Evolutionary conservation across 2,113 vertebrate species (phyloP).

Genomic region (Melanerpes formicivorus): DNA sequence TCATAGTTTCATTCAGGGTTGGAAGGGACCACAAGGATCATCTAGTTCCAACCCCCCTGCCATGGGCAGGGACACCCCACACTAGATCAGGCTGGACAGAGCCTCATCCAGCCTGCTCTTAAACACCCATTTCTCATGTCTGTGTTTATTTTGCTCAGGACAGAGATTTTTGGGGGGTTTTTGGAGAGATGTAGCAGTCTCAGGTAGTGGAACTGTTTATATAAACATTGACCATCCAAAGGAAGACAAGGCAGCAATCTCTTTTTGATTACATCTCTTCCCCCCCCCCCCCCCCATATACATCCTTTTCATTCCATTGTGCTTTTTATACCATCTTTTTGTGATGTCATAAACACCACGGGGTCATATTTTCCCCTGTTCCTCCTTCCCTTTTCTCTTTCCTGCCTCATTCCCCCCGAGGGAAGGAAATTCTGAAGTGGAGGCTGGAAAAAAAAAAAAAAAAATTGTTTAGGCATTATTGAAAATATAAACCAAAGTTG

Average conservation of each 20-base stretch:
- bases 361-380: not conserved
- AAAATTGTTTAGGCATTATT: slow-evolving; percentile 72
- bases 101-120: too few species aligned
- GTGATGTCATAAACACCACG: slow-evolving; percentile 14
- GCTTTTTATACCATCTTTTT: not conserved
- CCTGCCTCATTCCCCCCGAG: not conserved
- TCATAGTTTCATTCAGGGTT: too few species aligned
- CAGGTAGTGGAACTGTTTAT: not conserved
- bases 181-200: not conserved
- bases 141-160: not conserved
- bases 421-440: slow-evolving; percentile 60
- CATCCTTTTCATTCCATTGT: not conserved
- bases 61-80: too few species aligned
- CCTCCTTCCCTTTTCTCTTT: not conserved
- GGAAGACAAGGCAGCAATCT: not conserved
- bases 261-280: not conserved
- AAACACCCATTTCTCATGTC: not conserved
- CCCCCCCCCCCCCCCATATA: not conserved
- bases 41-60: too few species aligned
- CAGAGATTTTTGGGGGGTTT: not conserved
- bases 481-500: slow-evolving; percentile 76
- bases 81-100: too few species aligned
- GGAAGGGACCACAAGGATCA: too few species aligned
- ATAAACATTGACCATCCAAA: not conserved
- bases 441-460: slow-evolving; percentile 29